Conservation (phyloP, 2,797 vertebrate species). For the Chanos chanos region DNA sequence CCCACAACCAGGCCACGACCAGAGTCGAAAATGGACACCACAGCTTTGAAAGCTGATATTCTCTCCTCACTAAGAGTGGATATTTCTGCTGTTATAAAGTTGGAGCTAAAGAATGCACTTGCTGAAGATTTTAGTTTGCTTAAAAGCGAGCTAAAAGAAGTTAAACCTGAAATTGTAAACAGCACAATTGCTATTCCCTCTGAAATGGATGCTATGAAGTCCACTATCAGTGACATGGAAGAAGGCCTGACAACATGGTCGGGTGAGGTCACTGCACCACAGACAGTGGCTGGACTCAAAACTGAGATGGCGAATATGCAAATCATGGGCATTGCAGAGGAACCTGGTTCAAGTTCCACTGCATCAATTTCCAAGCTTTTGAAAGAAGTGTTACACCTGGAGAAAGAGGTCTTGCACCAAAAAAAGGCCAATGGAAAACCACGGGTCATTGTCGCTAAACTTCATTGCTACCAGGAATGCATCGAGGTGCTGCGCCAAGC, state of each 20-base stretch:
- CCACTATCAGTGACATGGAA: conserved; percentile 12
- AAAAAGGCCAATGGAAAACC: conserved; percentile 1
- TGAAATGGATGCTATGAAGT: conserved; percentile 13
- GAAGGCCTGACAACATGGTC: conserved; percentile 22
- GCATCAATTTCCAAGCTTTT: conserved; percentile 5
- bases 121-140: conserved; percentile 2
- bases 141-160: conserved; percentile 2
- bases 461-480: conserved; percentile 23
- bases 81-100: conserved; percentile 3
- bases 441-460: not conserved
- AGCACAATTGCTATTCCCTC: not conserved
- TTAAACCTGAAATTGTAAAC: conserved; percentile 8
- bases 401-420: conserved; percentile 9
- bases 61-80: not conserved
- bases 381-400: conserved; percentile 7
- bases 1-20: too few relatives aligned
- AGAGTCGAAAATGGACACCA: not conserved
- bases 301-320: conserved; percentile 15
- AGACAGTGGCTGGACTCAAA: conserved; percentile 2
- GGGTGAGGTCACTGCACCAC: conserved; percentile 9
- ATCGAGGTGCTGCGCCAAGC: not conserved
- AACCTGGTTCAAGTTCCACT: not conserved
- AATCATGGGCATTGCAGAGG: conserved; percentile 25
- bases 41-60: not conserved
- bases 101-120: conserved; percentile 10